Evolutionary conservation across 2,113 vertebrate genomes (phyloP).

Genomic region (Ochotona curzoniae): DNA sequence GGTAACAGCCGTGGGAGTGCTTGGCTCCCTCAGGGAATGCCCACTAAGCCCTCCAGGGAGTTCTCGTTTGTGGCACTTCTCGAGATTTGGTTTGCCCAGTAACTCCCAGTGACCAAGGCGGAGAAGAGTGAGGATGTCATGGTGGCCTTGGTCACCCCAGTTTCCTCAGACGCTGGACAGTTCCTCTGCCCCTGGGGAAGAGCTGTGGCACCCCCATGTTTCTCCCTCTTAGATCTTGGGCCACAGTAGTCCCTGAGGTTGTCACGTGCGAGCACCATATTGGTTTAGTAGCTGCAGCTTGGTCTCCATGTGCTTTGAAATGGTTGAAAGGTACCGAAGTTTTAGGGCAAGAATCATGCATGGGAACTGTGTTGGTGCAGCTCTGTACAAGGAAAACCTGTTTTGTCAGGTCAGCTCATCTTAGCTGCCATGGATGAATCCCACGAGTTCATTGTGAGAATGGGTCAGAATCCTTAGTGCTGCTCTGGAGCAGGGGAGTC

Average conservation of each 20-base stretch:
- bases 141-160: not conserved
- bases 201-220: not conserved
- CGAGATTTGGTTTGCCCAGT: not conserved
- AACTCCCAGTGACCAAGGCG: not conserved
- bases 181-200: too few species aligned
- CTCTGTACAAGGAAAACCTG: not conserved
- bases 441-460: not conserved
- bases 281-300: not conserved
- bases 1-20: not conserved
- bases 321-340: not conserved
- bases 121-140: not conserved
- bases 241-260: not conserved
- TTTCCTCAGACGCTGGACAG: not conserved
- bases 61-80: not conserved
- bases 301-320: not conserved
- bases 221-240: not conserved
- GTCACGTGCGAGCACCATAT: not conserved
- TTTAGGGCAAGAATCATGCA: constrained; percentile 22
- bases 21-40: not conserved
- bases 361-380: not conserved
- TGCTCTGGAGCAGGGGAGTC: not conserved
- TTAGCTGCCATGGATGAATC: not conserved
- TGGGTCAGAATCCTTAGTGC: not conserved
- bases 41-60: not conserved
- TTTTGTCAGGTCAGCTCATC: not conserved